Evolutionary conservation across 2,888 invertebrate genomes (phyloP).

Genomic region (Chaitophorus viminalis): DNA sequence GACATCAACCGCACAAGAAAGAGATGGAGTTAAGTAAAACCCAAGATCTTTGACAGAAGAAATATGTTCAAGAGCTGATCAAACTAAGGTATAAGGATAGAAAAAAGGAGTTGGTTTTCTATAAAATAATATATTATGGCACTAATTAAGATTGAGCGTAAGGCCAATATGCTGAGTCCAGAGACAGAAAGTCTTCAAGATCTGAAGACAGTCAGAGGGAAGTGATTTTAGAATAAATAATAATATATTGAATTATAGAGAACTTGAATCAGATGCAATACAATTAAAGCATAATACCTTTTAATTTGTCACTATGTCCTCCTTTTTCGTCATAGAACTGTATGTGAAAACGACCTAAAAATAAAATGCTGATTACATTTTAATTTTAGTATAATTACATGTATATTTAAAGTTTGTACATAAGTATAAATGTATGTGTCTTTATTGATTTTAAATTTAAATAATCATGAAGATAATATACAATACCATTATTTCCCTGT

Average conservation of each 20-base stretch:
- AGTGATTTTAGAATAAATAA: too few species aligned
- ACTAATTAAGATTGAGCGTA: neutral
- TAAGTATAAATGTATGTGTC: too few species aligned
- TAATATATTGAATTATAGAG: neutral
- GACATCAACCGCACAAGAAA: too few species aligned
- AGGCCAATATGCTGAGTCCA: neutral
- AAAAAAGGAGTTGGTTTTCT: too few species aligned
- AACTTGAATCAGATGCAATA: neutral
- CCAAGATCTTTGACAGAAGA: too few species aligned
- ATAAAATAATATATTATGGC: neutral
- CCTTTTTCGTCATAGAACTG: constrained; percentile 49
- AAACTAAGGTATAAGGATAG: too few species aligned
- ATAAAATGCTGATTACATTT: constrained; percentile 1
- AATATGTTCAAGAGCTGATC: too few species aligned
- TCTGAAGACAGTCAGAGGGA: too few species aligned
- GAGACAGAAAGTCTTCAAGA: too few species aligned
- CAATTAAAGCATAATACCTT: constrained; percentile 34
- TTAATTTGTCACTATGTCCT: constrained; percentile 49
- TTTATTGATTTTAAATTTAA: neutral
- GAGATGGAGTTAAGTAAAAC: too few species aligned
- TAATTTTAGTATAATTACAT: too few species aligned
- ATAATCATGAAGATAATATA: neutral
- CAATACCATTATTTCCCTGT: constrained; percentile 50
- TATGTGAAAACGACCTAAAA: constrained; percentile 54
- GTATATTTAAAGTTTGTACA: too few species aligned